phyloP scores from a whole-genome alignment of 2,113 vertebrate species.

The Sus scrofa region DNA sequence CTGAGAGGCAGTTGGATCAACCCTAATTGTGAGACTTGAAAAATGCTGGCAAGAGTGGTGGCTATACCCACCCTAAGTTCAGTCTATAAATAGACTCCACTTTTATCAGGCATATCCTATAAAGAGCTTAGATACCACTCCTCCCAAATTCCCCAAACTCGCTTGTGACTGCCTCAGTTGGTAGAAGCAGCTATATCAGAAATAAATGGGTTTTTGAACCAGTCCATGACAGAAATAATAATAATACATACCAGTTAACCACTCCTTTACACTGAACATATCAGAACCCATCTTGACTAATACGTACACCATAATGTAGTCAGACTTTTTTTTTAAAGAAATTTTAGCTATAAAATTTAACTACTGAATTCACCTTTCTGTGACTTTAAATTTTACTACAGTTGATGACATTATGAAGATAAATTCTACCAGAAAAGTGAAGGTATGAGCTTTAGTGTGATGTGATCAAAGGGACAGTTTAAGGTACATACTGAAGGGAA shows the following conservation, averaged over 20 bases:
- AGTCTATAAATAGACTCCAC: neutral
- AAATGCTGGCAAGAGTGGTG: neutral
- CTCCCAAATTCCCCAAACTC: neutral
- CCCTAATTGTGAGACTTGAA: neutral
- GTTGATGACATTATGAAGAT: neutral
- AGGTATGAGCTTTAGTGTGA: neutral
- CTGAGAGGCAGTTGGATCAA: neutral
- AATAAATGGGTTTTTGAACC: neutral
- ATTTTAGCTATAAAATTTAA: neutral
- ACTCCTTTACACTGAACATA: neutral
- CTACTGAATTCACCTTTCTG: neutral
- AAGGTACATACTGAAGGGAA: neutral
- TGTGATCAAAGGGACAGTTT: neutral
- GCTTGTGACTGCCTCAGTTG: neutral
- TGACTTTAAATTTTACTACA: neutral
- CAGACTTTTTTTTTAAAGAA: neutral
- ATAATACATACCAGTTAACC: neutral
- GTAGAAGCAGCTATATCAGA: neutral
- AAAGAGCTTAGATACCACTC: neutral
- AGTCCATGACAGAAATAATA: neutral
- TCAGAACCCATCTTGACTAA: neutral
- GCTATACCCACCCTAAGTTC: rapidly evolving
- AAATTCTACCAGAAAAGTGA: neutral
- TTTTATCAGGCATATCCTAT: neutral
- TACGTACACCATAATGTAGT: neutral